Conservation (phyloP, 2,113 vertebrate genomes). For the Protobothrops flavoviridis region DNA sequence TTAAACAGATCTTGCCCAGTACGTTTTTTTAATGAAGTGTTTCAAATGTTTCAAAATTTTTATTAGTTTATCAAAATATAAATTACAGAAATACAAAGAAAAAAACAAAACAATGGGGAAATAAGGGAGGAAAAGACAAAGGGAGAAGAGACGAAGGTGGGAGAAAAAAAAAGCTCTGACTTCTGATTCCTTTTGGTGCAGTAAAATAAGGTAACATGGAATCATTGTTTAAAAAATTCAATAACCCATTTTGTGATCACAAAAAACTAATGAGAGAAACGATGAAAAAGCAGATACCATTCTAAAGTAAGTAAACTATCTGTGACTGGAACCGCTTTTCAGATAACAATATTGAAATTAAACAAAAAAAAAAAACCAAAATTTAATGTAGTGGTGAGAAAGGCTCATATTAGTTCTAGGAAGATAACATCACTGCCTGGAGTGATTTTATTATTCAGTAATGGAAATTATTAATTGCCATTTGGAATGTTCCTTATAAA, state of each 20-base stretch:
- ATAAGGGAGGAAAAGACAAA: too few relatives aligned
- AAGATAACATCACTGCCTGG: not conserved
- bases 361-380: too few relatives aligned
- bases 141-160: too few relatives aligned
- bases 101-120: too few relatives aligned
- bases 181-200: too few relatives aligned
- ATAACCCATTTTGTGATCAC: not conserved
- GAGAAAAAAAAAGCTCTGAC: too few relatives aligned
- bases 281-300: conserved; percentile 5
- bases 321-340: not conserved
- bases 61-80: not conserved
- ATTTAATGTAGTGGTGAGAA: not conserved
- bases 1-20: not conserved
- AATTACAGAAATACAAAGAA: not conserved
- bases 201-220: too few relatives aligned
- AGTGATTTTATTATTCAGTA: not conserved
- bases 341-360: not conserved
- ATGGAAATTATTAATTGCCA: not conserved
- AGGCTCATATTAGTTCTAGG: not conserved
- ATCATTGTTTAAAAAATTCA: not conserved
- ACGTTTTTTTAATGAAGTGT: not conserved
- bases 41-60: not conserved
- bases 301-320: not conserved
- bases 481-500: not conserved
- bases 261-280: not conserved